A percentile compares a stretch with the other conserved stretches of the same genome.
Conservation (phyloP, 2,797 vertebrate genomes). For the Neosilurus mollespiculum region DNA sequence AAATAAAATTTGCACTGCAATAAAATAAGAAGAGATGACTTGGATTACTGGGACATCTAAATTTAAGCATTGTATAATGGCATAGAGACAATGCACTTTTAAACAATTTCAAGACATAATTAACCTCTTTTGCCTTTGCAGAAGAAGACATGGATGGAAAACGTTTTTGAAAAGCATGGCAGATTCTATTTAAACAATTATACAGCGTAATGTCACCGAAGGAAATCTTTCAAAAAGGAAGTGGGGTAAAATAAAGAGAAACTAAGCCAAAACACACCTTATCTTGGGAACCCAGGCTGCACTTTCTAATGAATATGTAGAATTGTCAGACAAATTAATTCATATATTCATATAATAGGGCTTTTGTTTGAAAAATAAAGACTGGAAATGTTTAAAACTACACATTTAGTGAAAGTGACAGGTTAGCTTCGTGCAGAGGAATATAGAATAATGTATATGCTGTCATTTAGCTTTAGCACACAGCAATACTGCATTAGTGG, state of each 20-base stretch:
- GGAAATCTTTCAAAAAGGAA: conserved; percentile 34
- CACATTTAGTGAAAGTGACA: not conserved
- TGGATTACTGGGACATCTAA: not conserved
- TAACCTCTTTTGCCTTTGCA: conserved; percentile 45
- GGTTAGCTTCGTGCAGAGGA: not conserved
- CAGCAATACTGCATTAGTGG: too few species aligned
- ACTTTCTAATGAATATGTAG: conserved; percentile 32
- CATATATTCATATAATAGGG: conserved; percentile 31
- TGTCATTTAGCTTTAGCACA: not conserved
- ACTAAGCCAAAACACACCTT: conserved; percentile 32
- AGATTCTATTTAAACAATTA: conserved; percentile 37
- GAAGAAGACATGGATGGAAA: conserved; percentile 34
- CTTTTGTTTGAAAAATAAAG: conserved; percentile 28
- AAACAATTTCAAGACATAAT: conserved; percentile 50
- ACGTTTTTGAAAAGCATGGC: conserved; percentile 23
- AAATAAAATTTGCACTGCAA: not conserved
- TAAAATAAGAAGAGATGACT: not conserved
- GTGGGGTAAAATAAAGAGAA: conserved; percentile 14
- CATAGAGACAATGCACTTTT: conserved; percentile 36
- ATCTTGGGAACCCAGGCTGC: conserved; percentile 47
- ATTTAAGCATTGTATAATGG: conserved; percentile 27
- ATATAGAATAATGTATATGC: not conserved
- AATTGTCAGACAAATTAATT: conserved; percentile 35
- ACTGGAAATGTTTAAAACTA: not conserved
- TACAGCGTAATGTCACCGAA: conserved; percentile 39